Conservation (phyloP, 1,140 invertebrate species). For the Neodiprion pinetum region DNA sequence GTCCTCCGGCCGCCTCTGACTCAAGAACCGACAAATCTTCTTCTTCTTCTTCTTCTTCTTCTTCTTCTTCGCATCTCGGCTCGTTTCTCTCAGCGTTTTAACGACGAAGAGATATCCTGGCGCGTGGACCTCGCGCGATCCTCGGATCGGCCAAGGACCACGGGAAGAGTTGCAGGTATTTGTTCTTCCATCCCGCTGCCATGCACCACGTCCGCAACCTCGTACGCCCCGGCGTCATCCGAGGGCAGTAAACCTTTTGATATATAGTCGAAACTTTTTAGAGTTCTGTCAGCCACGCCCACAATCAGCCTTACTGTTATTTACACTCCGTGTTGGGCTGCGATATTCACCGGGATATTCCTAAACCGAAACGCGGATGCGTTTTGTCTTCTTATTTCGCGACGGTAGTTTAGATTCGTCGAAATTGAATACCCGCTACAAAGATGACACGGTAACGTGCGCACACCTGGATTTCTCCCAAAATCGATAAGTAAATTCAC, state of each 20-base stretch:
- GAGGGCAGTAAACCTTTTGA: constrained; percentile 63
- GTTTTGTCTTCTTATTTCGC: constrained; percentile 29
- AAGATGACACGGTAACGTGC: constrained; percentile 27
- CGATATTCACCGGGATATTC: constrained; percentile 24
- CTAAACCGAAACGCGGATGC: constrained; percentile 35
- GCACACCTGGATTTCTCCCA: constrained; percentile 4
- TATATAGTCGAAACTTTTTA: constrained; percentile 65
- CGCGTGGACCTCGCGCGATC: not conserved
- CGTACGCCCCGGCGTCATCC: constrained; percentile 50
- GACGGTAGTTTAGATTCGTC: no score
- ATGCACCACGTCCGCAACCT: constrained; percentile 28
- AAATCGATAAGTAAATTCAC: not conserved
- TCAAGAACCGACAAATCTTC: not conserved
- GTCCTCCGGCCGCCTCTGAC: not conserved
- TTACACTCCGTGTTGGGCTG: constrained; percentile 56
- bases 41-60: not conserved
- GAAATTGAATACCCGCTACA: no score
- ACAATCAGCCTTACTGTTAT: constrained; percentile 64
- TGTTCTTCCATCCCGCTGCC: constrained; percentile 34
- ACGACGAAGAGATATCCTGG: not conserved
- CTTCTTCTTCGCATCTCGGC: not conserved
- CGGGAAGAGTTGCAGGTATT: constrained; percentile 29
- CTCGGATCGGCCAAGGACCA: no score
- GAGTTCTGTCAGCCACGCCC: constrained; percentile 64
- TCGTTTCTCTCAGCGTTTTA: not conserved